phyloP scores from a whole-genome alignment of 2,888 invertebrate genomes.

The Machimus rusticus region DNA sequence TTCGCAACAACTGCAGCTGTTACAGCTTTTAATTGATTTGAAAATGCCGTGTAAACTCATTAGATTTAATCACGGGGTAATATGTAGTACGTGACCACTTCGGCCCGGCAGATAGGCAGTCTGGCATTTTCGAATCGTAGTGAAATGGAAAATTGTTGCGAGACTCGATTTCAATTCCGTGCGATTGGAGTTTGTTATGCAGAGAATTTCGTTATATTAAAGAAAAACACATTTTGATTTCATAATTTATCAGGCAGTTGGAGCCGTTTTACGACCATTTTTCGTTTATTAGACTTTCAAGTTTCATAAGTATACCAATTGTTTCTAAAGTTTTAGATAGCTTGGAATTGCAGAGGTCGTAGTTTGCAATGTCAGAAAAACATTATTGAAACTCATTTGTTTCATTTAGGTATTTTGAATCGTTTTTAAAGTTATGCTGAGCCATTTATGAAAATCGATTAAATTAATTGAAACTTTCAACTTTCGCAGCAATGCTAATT shows the following conservation, averaged over 20 bases:
- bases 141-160: background rate
- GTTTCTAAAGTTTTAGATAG: background rate
- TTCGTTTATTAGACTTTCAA: background rate
- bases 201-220: background rate
- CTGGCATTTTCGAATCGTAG: background rate
- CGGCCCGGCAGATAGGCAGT: background rate
- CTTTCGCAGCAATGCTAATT: no score
- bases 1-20: slow-evolving; percentile 17
- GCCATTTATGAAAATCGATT: no score
- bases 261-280: background rate
- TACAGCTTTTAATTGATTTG: slow-evolving; percentile 35
- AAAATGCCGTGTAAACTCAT: slow-evolving; percentile 38
- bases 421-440: no score
- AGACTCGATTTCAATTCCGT: background rate
- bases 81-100: slow-evolving; percentile 28
- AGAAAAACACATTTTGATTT: background rate
- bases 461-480: no score
- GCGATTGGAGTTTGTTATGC: background rate
- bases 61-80: slow-evolving; percentile 34
- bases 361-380: background rate
- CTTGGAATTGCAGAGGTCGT: background rate
- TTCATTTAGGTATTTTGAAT: no score
- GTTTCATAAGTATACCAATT: background rate
- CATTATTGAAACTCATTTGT: background rate
- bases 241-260: background rate